Evolutionary conservation across 2,797 vertebrate genomes (phyloP), one percentile per base, ranked within the genome.

Genomic region (Megaceryle alcyon): DNA sequence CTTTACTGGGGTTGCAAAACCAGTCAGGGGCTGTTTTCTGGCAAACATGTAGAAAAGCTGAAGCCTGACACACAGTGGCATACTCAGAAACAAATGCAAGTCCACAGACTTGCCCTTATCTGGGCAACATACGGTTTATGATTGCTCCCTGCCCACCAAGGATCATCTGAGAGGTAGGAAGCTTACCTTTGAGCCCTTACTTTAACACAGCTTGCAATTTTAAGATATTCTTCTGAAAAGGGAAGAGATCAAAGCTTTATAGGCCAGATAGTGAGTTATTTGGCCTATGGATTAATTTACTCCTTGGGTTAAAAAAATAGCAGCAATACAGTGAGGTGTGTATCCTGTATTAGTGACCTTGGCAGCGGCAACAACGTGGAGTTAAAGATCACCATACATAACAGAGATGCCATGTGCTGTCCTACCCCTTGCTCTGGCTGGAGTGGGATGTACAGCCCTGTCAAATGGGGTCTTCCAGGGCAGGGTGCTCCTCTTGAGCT

Each of bases 61-160:
- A 95, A 96, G 94, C 83, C 95, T 95, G 94, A 96, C 90, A 93
- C 92, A 95, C 82, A 95, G 90, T 84, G 92, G 95, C 29, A 91
- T 10, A 63, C 10, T 51, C 54, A 25, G 88, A 96, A 91, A 94
- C 72, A 83, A 79, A 79, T 7, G 6, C 59, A 84, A 72, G 17
- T 16, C 49, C 41, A 83, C 41, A 75, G 57, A 90, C 65, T 6
- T 51, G 23, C 70, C 72, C 76, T 69, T 21, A 14, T 81, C 63
- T 65, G 33, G 56, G 56, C 51, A 69, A 65, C 20, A 13, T 4
- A 23, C 3, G 0, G 39, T 46, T 73, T 49, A 51, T 7, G 16
- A 43, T 20, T 60, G 5, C 29, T 79, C 19, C 13, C 21, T 63
- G 46, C 28, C 51, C 49, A 43, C 73, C 41, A 60, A 44, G 64